Conservation (phyloP, 2,888 invertebrate genomes). For the Hypolimnas misippus region DNA sequence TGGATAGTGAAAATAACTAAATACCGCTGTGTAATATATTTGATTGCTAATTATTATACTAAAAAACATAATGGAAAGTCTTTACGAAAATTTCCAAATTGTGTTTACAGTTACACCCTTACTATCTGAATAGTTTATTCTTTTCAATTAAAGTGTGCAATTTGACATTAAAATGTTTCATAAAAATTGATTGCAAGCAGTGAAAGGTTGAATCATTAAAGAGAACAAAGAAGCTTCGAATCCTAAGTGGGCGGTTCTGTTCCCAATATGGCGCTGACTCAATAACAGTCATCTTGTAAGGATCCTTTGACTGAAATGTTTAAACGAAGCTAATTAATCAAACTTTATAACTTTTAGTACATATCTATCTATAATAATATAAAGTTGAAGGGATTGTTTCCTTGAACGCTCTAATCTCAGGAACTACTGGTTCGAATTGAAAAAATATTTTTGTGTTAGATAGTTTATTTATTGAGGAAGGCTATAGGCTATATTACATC, state of each 20-base stretch:
- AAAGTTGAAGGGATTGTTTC: too few relatives aligned
- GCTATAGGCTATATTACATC: too few relatives aligned
- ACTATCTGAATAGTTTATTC: background rate
- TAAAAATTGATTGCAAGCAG: background rate
- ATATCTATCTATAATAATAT: too few relatives aligned
- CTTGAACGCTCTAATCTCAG: too few relatives aligned
- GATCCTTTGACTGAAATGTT: constrained; percentile 39
- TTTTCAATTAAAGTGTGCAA: background rate
- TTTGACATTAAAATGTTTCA: background rate
- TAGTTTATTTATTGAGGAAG: too few relatives aligned
- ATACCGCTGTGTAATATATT: background rate
- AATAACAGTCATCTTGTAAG: constrained; percentile 46
- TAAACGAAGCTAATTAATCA: background rate
- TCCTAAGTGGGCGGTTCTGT: constrained; percentile 42
- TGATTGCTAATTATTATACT: background rate
- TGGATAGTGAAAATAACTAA: background rate
- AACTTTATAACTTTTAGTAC: too few relatives aligned
- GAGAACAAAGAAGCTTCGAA: constrained; percentile 50
- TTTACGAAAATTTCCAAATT: background rate
- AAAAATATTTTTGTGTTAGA: too few relatives aligned
- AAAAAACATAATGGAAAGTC: background rate
- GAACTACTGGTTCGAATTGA: too few relatives aligned
- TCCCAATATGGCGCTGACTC: constrained; percentile 65
- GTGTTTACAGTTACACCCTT: background rate
- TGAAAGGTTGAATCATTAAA: constrained; percentile 31